These are phyloP conservation scores for Sturnira hondurensis DNA, from an alignment of 2,113 vertebrate species.

Conservation along the genomic window DNA sequence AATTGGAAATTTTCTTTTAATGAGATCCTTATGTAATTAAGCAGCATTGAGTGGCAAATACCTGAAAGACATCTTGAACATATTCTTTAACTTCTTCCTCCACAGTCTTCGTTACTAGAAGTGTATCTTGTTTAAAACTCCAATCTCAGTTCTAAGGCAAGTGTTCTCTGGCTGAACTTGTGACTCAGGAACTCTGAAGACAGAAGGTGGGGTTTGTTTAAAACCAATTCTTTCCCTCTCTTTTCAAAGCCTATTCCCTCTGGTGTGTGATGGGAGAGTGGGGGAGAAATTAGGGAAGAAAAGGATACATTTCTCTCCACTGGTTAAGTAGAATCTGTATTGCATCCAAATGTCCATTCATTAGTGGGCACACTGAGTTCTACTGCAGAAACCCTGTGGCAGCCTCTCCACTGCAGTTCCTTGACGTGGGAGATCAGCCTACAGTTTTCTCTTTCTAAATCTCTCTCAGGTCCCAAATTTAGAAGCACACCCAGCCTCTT, in stretches of 20 bases:
- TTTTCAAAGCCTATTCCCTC: background rate
- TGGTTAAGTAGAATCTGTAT: background rate
- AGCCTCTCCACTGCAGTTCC: background rate
- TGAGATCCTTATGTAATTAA: background rate
- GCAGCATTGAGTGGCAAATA: background rate
- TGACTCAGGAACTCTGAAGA: constrained; percentile 11
- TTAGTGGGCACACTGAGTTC: background rate
- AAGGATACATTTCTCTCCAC: background rate
- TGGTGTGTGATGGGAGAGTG: background rate
- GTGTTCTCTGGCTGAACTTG: background rate
- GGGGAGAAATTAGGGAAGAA: background rate
- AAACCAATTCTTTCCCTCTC: background rate
- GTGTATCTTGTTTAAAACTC: background rate
- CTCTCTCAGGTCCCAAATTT: background rate
- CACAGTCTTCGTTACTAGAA: background rate
- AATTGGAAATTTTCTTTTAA: background rate
- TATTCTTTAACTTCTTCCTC: background rate
- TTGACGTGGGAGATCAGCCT: background rate
- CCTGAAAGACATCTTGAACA: background rate
- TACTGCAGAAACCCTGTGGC: background rate
- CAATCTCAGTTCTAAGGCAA: background rate
- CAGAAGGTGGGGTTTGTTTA: background rate
- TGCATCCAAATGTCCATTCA: background rate
- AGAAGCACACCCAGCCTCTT: background rate
- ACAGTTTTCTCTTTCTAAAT: background rate